These are phyloP conservation scores for Episyrphus balteatus DNA, from an alignment of 1,140 invertebrate species.

Conservation along the genomic window DNA sequence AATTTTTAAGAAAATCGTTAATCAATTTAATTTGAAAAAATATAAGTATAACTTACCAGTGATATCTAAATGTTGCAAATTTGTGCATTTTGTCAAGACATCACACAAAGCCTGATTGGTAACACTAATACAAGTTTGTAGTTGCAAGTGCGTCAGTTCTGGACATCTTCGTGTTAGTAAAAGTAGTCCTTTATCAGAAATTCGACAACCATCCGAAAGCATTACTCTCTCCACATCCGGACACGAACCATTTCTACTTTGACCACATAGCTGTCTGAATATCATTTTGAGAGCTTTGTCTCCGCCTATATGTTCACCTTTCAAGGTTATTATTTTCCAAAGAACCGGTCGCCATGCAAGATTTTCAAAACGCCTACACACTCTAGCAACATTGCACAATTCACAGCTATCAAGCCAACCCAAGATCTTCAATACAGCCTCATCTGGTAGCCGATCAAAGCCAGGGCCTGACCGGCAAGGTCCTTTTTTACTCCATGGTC, in stretches of 20 bases:
- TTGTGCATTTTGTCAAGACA: constrained; percentile 49
- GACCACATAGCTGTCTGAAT: constrained; percentile 46
- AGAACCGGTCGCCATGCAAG: constrained; percentile 70
- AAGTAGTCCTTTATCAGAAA: constrained; percentile 63
- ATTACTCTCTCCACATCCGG: constrained; percentile 53
- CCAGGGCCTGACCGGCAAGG: constrained; percentile 25
- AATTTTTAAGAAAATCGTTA: too few species aligned
- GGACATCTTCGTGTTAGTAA: constrained; percentile 58
- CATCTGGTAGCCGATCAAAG: constrained; percentile 45
- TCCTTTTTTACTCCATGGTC: constrained; percentile 32
- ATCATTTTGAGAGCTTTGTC: constrained; percentile 58
- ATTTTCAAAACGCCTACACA: constrained; percentile 69
- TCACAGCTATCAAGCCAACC: constrained; percentile 66
- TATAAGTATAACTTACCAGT: constrained; percentile 47
- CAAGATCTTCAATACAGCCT: constrained; percentile 51
- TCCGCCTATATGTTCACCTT: constrained; percentile 52
- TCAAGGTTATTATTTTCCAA: constrained; percentile 58
- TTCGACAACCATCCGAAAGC: constrained; percentile 57
- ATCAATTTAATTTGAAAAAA: too few species aligned
- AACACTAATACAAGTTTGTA: constrained; percentile 54
- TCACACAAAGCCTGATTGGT: constrained; percentile 34
- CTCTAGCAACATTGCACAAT: constrained; percentile 64
- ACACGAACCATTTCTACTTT: constrained; percentile 45
- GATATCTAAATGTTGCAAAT: constrained; percentile 61
- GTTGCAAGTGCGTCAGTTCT: constrained; percentile 57